A percentile compares a stretch with the other conserved stretches of the same genome.
These are phyloP conservation scores for Chelonus formosanus DNA, from an alignment of 2,888 invertebrate genomes.

Conservation along the genomic window DNA sequence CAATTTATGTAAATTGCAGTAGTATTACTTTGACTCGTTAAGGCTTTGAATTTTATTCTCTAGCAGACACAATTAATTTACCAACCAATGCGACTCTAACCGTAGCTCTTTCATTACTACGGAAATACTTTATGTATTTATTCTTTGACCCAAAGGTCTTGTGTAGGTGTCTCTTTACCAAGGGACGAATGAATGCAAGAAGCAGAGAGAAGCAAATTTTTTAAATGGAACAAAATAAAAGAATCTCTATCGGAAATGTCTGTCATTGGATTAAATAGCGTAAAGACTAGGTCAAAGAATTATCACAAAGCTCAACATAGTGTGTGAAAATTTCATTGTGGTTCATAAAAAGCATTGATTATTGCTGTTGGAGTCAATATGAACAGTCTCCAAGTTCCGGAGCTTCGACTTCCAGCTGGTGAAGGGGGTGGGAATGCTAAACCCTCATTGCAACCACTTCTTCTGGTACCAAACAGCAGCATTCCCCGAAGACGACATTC, in stretches of 20 bases:
- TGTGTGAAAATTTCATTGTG: slow-evolving; percentile 13
- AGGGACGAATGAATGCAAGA: slow-evolving; percentile 4
- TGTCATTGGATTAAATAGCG: background rate
- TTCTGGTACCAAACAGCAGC: slow-evolving; percentile 67
- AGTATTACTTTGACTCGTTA: too few relatives aligned
- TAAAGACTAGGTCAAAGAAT: slow-evolving; percentile 9
- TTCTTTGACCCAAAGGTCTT: slow-evolving; percentile 3
- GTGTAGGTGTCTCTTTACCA: background rate
- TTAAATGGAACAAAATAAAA: background rate
- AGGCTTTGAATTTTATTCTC: too few relatives aligned
- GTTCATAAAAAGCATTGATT: slow-evolving; percentile 54
- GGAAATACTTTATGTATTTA: too few relatives aligned
- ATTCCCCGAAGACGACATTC: slow-evolving; percentile 76
- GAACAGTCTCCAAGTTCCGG: slow-evolving; percentile 73
- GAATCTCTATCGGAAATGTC: background rate
- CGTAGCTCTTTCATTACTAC: too few relatives aligned
- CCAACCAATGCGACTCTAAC: too few relatives aligned
- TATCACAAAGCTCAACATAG: background rate
- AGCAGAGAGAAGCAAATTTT: background rate
- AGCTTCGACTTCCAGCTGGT: slow-evolving; percentile 71
- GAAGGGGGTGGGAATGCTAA: slow-evolving; percentile 65
- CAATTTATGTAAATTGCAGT: too few relatives aligned
- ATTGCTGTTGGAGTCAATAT: slow-evolving; percentile 41
- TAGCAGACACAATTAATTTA: too few relatives aligned
- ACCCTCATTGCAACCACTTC: slow-evolving; percentile 44